Percentiles rank a stretch among this genome's conserved stretches.
Evolutionary conservation across 2,113 vertebrate genomes (phyloP).

Genomic region (Ascaphus truei): DNA sequence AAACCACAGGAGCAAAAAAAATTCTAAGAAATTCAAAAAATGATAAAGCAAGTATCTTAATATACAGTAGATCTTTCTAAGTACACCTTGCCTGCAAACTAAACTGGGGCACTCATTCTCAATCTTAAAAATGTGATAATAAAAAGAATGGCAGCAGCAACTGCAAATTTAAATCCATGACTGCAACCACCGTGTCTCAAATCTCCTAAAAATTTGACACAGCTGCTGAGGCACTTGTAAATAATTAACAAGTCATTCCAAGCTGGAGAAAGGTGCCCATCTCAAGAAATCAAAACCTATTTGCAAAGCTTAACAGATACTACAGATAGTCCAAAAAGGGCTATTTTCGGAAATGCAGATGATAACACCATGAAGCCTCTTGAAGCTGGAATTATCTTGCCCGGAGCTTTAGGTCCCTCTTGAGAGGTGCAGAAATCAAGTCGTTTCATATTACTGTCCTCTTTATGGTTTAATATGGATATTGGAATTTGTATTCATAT

Average conservation of each 20-base stretch:
- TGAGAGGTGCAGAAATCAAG: slow-evolving; percentile 28
- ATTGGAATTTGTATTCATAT: slow-evolving; percentile 33
- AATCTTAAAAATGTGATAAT: neutral
- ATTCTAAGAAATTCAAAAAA: neutral
- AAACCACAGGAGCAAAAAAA: no score
- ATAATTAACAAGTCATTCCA: slow-evolving; percentile 37
- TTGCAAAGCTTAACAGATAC: slow-evolving; percentile 37
- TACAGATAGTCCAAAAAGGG: slow-evolving; percentile 25
- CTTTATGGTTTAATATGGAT: slow-evolving; percentile 37
- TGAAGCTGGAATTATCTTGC: slow-evolving; percentile 36
- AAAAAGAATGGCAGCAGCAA: slow-evolving; percentile 40
- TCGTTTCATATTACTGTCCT: slow-evolving; percentile 27
- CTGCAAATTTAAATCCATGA: slow-evolving; percentile 37
- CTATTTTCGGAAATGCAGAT: slow-evolving; percentile 35
- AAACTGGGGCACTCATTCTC: neutral
- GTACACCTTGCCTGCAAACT: neutral
- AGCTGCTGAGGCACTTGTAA: slow-evolving; percentile 47
- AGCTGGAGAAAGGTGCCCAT: slow-evolving; percentile 40
- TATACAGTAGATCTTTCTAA: slow-evolving; percentile 5
- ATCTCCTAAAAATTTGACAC: slow-evolving; percentile 37
- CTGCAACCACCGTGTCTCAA: slow-evolving; percentile 41
- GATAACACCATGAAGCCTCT: slow-evolving; percentile 31
- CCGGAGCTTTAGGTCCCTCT: slow-evolving; percentile 27
- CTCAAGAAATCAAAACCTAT: slow-evolving; percentile 41
- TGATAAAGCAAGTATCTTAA: neutral